Base-by-base conservation (phyloP, 1,140 invertebrate species). In the Psilanteris sp. region DNA sequence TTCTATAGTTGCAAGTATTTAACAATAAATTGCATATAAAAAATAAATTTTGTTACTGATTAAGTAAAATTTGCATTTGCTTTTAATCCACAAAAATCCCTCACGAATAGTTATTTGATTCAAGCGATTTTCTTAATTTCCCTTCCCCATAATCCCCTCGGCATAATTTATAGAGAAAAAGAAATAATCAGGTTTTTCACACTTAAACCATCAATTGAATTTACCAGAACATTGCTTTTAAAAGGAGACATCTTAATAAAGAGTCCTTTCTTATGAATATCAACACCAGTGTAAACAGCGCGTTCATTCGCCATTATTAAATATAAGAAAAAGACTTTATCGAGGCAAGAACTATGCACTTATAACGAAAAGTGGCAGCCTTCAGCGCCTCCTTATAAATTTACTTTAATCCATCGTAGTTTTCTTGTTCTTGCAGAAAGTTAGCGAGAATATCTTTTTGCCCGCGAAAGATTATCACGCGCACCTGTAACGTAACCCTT, bases 381-480 rank as follows among this genome's bases (percentile, higher is more conserved):
- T 43, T 48, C 50, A 48, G 8, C 34, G 5, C 34, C 39, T n/a
- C n/a, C n/a, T 31, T 22, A 1, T n/a, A 20, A 46, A 18, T 46
- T 61, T 11, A 10, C 3, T 29, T 5, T n/a, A n/a, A n/a, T n/a
- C n/a, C 27, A 8, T 13, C 26, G 32, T n/a, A 15, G 13, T 32
- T 46, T 57, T 50, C 34, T 68, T 10, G 10, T 24, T 44, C 39
- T 31, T 29, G 13, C 15, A 68, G 16, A 15, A 68, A 68, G 29
- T 72, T 59, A 9, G 57, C 31, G 27, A 55, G 68, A 62, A 55
- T 73, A 48, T 64, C 57, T 55, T 50, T 55, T 55, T 57, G 52
- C 52, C 24, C 10, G 24, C 31, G 41, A 9, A 13, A 74, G 50
- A 66, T 64, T 70, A 70, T 57, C 52, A 50, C 10, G 10, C 43